A percentile compares a stretch with the other conserved stretches of the same genome.
Conservation (phyloP, 2,797 vertebrate species). For the Ambastaia sidthimunki region DNA sequence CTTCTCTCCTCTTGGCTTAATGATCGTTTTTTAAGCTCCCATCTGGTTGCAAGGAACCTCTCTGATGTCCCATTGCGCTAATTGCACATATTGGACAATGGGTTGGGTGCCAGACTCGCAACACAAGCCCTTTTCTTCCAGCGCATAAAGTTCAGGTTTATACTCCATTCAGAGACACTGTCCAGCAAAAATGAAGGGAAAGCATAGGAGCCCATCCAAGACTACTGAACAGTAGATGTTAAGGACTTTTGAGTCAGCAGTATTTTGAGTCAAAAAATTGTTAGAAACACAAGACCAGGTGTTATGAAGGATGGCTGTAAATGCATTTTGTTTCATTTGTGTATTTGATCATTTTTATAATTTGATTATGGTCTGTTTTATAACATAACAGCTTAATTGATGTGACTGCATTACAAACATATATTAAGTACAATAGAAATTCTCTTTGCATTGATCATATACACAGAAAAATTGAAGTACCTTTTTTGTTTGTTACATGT, state of each 20-base stretch:
- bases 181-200: not conserved
- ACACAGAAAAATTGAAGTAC: not conserved
- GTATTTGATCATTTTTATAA: not conserved
- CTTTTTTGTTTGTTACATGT: not conserved
- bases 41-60: conserved; percentile 67
- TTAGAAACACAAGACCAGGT: too few species aligned
- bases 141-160: not conserved
- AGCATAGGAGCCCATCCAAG: not conserved
- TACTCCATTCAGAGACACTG: conserved; percentile 4
- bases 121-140: conserved; percentile 15
- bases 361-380: conserved; percentile 23
- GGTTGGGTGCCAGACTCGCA: conserved; percentile 30
- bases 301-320: not conserved
- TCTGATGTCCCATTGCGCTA: conserved; percentile 62
- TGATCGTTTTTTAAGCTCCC: conserved; percentile 64
- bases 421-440: conserved; percentile 8
- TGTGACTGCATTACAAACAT: conserved; percentile 19
- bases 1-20: conserved; percentile 65
- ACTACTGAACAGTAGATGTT: not conserved
- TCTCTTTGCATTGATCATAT: not conserved
- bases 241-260: not conserved
- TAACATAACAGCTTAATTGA: conserved; percentile 4
- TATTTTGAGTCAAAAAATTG: not conserved
- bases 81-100: conserved; percentile 58
- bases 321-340: too few species aligned